A percentile compares a stretch with the other conserved stretches of the same genome.
Evolutionary conservation across 2,797 vertebrate species (phyloP).

Genomic region (Poeciliopsis infans): DNA sequence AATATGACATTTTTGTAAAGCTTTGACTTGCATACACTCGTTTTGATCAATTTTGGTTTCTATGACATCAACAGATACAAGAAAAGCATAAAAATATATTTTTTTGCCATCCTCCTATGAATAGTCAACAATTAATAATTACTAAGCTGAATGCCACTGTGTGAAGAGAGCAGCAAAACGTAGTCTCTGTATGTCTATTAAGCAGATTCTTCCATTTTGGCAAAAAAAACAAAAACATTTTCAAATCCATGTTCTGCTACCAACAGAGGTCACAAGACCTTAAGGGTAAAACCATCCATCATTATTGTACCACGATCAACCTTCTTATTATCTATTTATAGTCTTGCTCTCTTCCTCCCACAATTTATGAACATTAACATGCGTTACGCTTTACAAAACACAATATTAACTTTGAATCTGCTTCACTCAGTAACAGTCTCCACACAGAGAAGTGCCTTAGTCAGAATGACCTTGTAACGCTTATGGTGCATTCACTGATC

Average conservation of each 20-base stretch:
- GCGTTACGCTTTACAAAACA: too few relatives aligned
- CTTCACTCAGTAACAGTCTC: neutral
- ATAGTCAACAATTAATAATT: neutral
- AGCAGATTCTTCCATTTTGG: too few relatives aligned
- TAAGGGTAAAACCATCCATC: neutral
- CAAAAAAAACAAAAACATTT: neutral
- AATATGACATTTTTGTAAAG: neutral
- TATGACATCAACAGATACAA: neutral
- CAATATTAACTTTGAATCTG: too few relatives aligned
- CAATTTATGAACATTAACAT: neutral
- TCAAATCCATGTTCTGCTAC: neutral
- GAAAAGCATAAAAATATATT: neutral
- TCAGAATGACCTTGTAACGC: neutral
- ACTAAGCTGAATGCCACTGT: neutral
- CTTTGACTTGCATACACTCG: neutral
- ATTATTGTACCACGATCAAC: neutral
- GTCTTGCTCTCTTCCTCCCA: neutral
- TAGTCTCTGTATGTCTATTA: neutral
- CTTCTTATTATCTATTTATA: neutral
- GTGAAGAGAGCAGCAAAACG: neutral
- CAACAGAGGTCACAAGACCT: neutral
- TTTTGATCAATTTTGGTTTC: neutral
- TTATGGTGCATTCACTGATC: neutral
- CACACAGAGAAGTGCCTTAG: neutral
- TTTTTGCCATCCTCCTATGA: neutral